phyloP scores from a whole-genome alignment of 2,797 vertebrate species.

The Takifugu rubripes region DNA sequence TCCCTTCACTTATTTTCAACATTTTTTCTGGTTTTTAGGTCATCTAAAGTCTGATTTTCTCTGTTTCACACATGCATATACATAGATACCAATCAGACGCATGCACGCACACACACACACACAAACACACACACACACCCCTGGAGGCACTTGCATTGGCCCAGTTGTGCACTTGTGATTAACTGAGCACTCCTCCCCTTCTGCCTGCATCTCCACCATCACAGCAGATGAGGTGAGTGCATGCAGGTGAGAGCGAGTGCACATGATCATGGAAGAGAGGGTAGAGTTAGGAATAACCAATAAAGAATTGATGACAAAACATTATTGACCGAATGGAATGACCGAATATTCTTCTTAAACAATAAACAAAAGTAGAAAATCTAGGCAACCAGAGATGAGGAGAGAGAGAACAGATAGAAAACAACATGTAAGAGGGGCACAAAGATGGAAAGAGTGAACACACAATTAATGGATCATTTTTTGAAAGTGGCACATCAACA shows the following conservation, averaged over 20 bases:
- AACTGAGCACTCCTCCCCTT: constrained; percentile 60
- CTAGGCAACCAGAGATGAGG: constrained; percentile 7
- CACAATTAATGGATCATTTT: constrained; percentile 52
- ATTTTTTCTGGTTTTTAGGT: constrained; percentile 22
- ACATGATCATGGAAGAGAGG: neutral
- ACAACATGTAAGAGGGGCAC: constrained; percentile 15
- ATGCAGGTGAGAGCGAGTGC: constrained; percentile 15
- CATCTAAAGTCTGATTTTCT: constrained; percentile 26
- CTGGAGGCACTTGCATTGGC: constrained; percentile 63
- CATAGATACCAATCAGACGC: constrained; percentile 16
- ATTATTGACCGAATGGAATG: too few relatives aligned
- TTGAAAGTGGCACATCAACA: constrained; percentile 63
- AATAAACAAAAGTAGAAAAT: constrained; percentile 23
- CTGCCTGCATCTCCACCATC: constrained; percentile 50
- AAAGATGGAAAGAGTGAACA: constrained; percentile 31
- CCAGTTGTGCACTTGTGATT: constrained; percentile 66
- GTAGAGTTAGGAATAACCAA: neutral
- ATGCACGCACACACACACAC: constrained; percentile 36
- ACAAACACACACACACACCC: constrained; percentile 41
- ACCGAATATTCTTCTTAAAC: neutral
- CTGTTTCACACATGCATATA: constrained; percentile 12
- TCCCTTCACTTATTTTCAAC: constrained; percentile 22
- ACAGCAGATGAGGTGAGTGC: constrained; percentile 32
- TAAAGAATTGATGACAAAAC: neutral
- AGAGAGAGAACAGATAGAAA: constrained; percentile 4